Evolutionary conservation across 1,140 invertebrate species (phyloP).

Genomic region (Drosophila santomea): DNA sequence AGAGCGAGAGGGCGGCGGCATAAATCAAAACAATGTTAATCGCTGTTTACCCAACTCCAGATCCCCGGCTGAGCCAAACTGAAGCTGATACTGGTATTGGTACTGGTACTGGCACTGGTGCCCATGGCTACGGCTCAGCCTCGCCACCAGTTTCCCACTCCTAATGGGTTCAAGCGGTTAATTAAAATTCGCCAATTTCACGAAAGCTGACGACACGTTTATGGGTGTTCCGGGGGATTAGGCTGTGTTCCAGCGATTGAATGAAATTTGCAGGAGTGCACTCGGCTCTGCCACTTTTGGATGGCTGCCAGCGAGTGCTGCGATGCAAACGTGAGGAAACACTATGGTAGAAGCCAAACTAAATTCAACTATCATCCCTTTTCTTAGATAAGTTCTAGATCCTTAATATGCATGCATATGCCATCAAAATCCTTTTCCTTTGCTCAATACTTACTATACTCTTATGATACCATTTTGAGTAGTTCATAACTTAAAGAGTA

Average conservation of each 20-base stretch:
- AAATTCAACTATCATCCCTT: too few relatives aligned
- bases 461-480: too few relatives aligned
- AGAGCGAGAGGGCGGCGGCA: conserved; percentile 17
- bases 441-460: too few relatives aligned
- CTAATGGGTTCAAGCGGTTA: conserved; percentile 64
- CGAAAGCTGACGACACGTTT: conserved; percentile 34
- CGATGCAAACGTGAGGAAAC: conserved; percentile 1
- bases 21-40: conserved; percentile 64
- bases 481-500: too few relatives aligned
- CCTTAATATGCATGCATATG: too few relatives aligned
- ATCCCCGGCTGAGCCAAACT: conserved; percentile 11
- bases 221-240: conserved; percentile 54
- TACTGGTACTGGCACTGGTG: conserved; percentile 8
- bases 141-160: conserved; percentile 2
- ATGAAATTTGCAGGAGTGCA: conserved; percentile 27
- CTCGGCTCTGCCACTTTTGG: conserved; percentile 22
- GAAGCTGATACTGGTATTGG: conserved; percentile 1
- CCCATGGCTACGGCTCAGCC: conserved; percentile 28
- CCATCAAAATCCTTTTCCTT: too few relatives aligned
- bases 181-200: conserved; percentile 76
- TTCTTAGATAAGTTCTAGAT: too few relatives aligned
- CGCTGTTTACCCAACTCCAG: conserved; percentile 50
- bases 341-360: too few relatives aligned
- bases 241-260: conserved; percentile 54
- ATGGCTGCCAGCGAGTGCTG: conserved; percentile 14